These are phyloP conservation scores for Neoascia interrupta DNA, from an alignment of 2,888 invertebrate species.

Conservation along the genomic window DNA sequence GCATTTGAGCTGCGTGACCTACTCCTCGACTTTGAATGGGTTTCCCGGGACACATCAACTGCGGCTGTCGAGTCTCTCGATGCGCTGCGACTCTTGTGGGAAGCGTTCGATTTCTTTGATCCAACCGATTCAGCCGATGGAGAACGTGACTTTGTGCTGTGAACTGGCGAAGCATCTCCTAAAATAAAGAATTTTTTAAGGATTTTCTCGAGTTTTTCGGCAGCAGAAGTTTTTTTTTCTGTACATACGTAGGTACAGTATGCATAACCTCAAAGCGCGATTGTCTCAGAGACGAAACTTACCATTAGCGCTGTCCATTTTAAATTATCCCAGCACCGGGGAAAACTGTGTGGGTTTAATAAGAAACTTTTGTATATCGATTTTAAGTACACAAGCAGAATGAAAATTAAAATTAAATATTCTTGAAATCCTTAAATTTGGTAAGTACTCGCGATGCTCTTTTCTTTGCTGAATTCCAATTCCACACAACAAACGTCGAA, in stretches of 20 bases:
- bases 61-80: conserved; percentile 25
- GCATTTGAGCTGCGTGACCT: conserved; percentile 61
- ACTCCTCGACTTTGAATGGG: conserved; percentile 67
- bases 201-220: background rate
- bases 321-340: conserved; percentile 22
- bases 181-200: background rate
- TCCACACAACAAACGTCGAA: conserved; percentile 17
- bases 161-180: conserved; percentile 35
- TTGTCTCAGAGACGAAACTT: conserved; percentile 8
- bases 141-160: conserved; percentile 49
- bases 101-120: conserved; percentile 45
- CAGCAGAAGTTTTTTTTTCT: too few species aligned
- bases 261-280: conserved; percentile 43
- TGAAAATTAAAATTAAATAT: background rate
- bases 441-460: background rate
- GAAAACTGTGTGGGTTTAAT: background rate
- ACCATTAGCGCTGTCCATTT: conserved; percentile 62
- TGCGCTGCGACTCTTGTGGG: conserved; percentile 41
- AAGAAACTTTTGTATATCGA: background rate
- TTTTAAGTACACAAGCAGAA: background rate
- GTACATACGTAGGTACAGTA: too few species aligned
- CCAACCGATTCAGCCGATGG: conserved; percentile 46
- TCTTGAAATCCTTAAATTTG: background rate
- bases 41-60: conserved; percentile 19
- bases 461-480: background rate